Evolutionary conservation across 1,140 invertebrate species (phyloP), one percentile per base, ranked within the genome.

Genomic region (Macrobrachium rosenbergii): DNA sequence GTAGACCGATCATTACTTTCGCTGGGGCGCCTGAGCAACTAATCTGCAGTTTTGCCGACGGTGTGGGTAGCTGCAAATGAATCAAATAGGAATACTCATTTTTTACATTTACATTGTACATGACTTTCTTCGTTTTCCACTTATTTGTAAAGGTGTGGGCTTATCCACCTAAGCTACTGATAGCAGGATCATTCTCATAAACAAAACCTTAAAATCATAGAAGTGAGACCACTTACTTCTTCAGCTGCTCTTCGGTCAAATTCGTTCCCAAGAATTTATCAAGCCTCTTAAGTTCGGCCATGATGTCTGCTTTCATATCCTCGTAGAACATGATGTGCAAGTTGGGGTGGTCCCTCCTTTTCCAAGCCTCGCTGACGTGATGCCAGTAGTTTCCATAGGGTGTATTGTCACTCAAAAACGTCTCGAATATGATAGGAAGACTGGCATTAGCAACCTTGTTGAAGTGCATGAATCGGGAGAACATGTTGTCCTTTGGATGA

Each of bases 301-400:
- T 80, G 52, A 64, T 73, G 58, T 90, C 69, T 62, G 16, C 73
- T 62, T 90, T 84, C 80, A 79, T 80, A 28, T 88, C 81, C 45
- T 88, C 86, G n/a, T 79, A 88, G 67, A 88, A 88, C 37, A 88
- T 69, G 21, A 87, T 77, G 80, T 77, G 81, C 12, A 88, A 63
- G 37, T 88, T 88, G 0, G 80, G 80, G 67, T 87, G 58, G 23
- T 73, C n/a, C 60, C 58, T 81, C 28, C 60, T 45, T 28, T 87
- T 43, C 86, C 86, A 80, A 17, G 76, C 88, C 62, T 80, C 17
- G 5, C 43, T 81, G 59, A 88, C 64, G 75, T 88, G 83, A 8
- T 69, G 63, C 64, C 67, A 64, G 69, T 82, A 88, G 3, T 87
- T 87, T 0, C 37, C 60, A 21, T 72, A 72, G 23, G 60, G 17